Evolutionary conservation across 2,888 invertebrate species (phyloP).

Genomic region (Acanthococcus lagerstroemiae): DNA sequence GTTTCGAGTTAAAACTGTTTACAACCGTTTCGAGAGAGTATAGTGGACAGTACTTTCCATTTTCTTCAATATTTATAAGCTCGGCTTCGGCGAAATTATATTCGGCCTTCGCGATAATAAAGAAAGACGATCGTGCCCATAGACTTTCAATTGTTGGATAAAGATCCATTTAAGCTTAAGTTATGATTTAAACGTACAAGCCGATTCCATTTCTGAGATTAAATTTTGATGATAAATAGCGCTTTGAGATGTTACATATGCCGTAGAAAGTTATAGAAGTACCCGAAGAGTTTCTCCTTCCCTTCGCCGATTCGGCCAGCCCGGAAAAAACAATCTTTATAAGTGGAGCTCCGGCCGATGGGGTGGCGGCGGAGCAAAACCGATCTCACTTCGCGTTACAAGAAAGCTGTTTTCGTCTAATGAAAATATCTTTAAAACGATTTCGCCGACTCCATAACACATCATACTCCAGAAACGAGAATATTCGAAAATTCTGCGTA

Average conservation of each 20-base stretch:
- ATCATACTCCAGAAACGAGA: too few relatives aligned
- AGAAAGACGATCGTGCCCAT: slow-evolving; percentile 21
- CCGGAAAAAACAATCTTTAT: slow-evolving; percentile 19
- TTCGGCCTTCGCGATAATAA: slow-evolving; percentile 7
- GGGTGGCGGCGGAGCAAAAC: neutral
- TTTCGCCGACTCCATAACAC: too few relatives aligned
- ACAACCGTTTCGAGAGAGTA: too few relatives aligned
- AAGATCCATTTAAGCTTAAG: slow-evolving; percentile 29
- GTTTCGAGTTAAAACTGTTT: too few relatives aligned
- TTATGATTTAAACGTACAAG: slow-evolving; percentile 33
- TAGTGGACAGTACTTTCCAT: neutral
- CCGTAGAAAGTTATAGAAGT: slow-evolving; percentile 30
- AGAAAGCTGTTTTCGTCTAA: slow-evolving; percentile 26
- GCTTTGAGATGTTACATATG: slow-evolving; percentile 35
- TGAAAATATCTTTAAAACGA: slow-evolving; percentile 29
- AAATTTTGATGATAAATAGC: slow-evolving; percentile 35
- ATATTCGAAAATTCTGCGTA: too few relatives aligned
- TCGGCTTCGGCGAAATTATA: slow-evolving; percentile 13
- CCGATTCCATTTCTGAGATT: slow-evolving; percentile 35
- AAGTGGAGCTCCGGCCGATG: slow-evolving; percentile 13
- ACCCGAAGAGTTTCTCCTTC: slow-evolving; percentile 1
- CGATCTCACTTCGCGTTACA: slow-evolving; percentile 14
- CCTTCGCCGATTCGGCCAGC: neutral
- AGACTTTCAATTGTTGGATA: slow-evolving; percentile 26
- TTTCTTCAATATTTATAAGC: slow-evolving; percentile 24